phyloP scores from a whole-genome alignment of 2,113 vertebrate species.

The Lagopus leucura region DNA sequence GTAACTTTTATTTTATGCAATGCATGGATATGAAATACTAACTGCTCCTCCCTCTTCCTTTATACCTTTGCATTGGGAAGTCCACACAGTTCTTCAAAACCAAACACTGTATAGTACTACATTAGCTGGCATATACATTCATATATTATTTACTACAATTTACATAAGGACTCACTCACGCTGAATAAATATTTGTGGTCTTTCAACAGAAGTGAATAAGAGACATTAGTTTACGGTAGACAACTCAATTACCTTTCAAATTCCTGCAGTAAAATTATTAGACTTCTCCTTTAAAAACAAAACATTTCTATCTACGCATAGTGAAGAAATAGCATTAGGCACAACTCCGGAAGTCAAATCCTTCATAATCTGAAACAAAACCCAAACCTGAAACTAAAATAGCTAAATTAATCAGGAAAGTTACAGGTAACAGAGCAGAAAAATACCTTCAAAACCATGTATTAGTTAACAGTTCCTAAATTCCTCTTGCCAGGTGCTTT shows the following conservation, averaged over 20 bases:
- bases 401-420: neutral
- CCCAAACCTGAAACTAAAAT: neutral
- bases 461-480: neutral
- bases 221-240: conserved; percentile 25
- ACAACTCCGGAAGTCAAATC: neutral
- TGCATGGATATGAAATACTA: conserved; percentile 38
- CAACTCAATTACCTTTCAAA: conserved; percentile 28
- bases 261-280: neutral
- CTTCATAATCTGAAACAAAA: neutral
- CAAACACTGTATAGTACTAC: neutral
- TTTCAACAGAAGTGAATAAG: conserved; percentile 17
- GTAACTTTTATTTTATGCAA: conserved; percentile 65
- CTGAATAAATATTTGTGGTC: conserved; percentile 3
- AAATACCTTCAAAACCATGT: neutral
- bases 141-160: conserved; percentile 25
- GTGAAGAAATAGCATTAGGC: neutral
- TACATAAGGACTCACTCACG: conserved; percentile 1
- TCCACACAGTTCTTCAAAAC: conserved; percentile 20
- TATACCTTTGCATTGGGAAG: neutral
- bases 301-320: neutral
- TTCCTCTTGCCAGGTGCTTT: neutral
- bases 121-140: neutral
- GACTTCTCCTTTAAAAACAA: neutral
- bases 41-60: conserved; percentile 11
- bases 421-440: neutral